These are phyloP conservation scores for Hippocampus kuda DNA, from an alignment of 2,797 vertebrate genomes.

Conservation along the genomic window DNA sequence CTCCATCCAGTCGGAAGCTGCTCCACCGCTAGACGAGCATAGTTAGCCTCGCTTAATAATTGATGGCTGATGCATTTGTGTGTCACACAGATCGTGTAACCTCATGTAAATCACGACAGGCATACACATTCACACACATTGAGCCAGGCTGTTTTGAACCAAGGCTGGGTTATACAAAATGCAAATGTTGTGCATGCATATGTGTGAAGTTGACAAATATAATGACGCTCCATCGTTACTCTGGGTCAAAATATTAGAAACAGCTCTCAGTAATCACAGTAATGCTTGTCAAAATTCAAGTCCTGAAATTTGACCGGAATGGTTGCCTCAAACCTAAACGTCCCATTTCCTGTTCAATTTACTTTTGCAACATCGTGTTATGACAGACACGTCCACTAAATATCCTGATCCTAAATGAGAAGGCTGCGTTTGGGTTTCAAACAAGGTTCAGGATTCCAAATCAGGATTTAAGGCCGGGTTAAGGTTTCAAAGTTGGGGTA, in stretches of 20 bases:
- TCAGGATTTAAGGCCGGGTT: too few relatives aligned
- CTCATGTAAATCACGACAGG: conserved; percentile 34
- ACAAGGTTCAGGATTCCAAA: too few relatives aligned
- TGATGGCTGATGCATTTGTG: conserved; percentile 38
- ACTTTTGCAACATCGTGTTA: too few relatives aligned
- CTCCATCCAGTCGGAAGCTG: not conserved
- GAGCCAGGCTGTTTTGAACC: conserved; percentile 15
- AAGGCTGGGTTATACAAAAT: conserved; percentile 23
- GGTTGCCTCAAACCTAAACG: not conserved
- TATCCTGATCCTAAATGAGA: not conserved
- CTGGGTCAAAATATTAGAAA: not conserved
- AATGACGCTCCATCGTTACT: not conserved
- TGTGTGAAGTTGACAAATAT: not conserved
- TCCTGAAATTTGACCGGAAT: not conserved
- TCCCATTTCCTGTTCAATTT: not conserved
- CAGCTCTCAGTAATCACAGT: not conserved
- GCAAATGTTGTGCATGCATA: not conserved
- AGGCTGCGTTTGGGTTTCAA: too few relatives aligned
- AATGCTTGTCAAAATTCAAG: not conserved
- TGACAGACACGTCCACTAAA: not conserved
- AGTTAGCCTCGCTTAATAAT: conserved; percentile 34
- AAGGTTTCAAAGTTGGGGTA: too few relatives aligned
- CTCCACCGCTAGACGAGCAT: not conserved
- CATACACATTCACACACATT: conserved; percentile 4
- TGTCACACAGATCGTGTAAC: conserved; percentile 28